A percentile compares a stretch with the other conserved stretches of the same genome.
These are phyloP conservation scores for Aspiorhynchus laticeps DNA, from an alignment of 2,113 vertebrate species.

Conservation along the genomic window DNA sequence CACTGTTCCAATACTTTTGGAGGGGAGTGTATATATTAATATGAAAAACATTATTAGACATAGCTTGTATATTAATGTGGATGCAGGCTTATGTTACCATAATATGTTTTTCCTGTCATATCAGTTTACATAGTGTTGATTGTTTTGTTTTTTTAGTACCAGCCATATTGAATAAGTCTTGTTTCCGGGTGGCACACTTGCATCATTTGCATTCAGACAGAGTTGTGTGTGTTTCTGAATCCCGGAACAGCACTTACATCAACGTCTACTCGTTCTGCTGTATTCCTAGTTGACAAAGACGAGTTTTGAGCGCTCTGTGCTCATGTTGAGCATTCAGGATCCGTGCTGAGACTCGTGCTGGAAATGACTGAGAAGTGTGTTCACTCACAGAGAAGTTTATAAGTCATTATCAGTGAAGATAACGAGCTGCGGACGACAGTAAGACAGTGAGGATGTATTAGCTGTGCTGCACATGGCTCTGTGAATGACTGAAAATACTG, in stretches of 20 bases:
- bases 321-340: neutral
- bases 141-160: too few relatives aligned
- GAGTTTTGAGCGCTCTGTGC: neutral
- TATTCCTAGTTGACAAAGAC: neutral
- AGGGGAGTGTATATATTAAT: too few relatives aligned
- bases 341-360: neutral
- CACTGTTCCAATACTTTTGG: too few relatives aligned
- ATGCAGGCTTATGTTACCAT: too few relatives aligned
- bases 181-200: neutral
- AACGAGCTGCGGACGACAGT: neutral
- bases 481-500: slow-evolving; percentile 16
- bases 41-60: too few relatives aligned
- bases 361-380: slow-evolving; percentile 2
- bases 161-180: neutral
- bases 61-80: too few relatives aligned
- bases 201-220: neutral
- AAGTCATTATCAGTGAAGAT: slow-evolving; percentile 2
- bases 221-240: neutral
- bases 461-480: slow-evolving; percentile 5
- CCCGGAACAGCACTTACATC: neutral
- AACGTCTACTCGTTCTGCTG: neutral
- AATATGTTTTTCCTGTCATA: too few relatives aligned
- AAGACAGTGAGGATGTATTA: neutral
- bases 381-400: neutral
- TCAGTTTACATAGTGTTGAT: too few relatives aligned